phyloP scores from a whole-genome alignment of 2,797 vertebrate genomes.

The Sebastiscus albofasciatus region DNA sequence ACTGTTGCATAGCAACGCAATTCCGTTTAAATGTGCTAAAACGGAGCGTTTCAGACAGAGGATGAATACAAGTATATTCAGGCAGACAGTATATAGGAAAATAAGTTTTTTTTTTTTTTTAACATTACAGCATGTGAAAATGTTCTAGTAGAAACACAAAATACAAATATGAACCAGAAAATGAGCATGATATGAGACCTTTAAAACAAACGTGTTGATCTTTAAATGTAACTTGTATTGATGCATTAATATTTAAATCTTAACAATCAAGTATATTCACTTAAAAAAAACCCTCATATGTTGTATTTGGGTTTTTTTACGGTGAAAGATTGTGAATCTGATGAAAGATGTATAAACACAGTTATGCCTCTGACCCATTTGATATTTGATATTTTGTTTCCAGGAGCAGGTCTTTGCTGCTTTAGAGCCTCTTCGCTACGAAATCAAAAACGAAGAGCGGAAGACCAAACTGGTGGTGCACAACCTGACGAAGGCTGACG shows the following conservation, averaged over 20 bases:
- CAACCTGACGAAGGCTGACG: conserved; percentile 79
- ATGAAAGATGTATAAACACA: background rate
- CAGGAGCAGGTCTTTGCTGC: conserved; percentile 76
- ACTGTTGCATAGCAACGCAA: too few species aligned
- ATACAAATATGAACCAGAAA: too few species aligned
- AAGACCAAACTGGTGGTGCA: conserved; percentile 79
- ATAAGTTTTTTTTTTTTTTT: too few species aligned
- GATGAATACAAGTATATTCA: too few species aligned
- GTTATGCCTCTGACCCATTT: background rate
- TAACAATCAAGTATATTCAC: background rate
- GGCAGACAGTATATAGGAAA: accelerated
- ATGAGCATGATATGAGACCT: accelerated
- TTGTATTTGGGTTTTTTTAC: background rate
- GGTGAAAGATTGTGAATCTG: background rate
- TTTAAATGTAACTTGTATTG: background rate
- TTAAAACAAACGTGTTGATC: background rate
- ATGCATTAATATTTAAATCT: background rate
- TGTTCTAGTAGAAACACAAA: too few species aligned
- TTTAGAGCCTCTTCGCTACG: conserved; percentile 74
- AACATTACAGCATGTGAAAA: too few species aligned
- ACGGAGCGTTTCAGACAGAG: too few species aligned
- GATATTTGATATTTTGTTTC: background rate
- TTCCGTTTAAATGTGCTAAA: too few species aligned
- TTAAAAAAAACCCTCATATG: background rate
- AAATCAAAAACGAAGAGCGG: conserved; percentile 26